Evolutionary conservation across 2,888 invertebrate species (phyloP).

Genomic region (Macaria notata): DNA sequence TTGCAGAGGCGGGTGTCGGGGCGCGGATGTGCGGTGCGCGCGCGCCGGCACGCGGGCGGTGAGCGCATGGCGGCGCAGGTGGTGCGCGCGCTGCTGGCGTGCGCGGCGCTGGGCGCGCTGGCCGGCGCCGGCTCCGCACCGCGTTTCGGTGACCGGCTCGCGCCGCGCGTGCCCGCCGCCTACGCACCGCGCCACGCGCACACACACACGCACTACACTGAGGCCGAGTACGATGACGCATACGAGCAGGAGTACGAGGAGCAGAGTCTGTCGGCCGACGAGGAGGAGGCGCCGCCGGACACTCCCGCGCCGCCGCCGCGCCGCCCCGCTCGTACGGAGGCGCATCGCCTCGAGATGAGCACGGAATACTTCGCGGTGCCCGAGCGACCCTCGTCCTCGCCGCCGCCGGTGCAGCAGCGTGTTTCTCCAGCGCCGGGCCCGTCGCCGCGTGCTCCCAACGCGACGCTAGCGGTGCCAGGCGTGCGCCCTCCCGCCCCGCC

Average conservation of each 20-base stretch:
- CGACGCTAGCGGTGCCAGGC: constrained; percentile 43
- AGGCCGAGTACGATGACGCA: constrained; percentile 58
- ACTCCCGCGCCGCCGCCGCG: constrained; percentile 58
- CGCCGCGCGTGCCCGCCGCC: constrained; percentile 67
- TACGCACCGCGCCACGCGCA: constrained; percentile 66
- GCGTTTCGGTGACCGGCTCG: constrained; percentile 70
- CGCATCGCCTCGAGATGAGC: constrained; percentile 88
- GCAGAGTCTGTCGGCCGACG: constrained; percentile 47
- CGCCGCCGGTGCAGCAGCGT: constrained; percentile 59
- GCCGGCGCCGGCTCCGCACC: constrained; percentile 50
- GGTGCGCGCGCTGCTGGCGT: constrained; percentile 63
- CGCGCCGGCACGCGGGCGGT: constrained; percentile 46
- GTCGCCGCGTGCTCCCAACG: constrained; percentile 48
- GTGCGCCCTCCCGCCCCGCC: constrained; percentile 45
- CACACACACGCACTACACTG: constrained; percentile 48
- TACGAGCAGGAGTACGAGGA: constrained; percentile 66
- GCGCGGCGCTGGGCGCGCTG: constrained; percentile 59
- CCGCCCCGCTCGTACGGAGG: constrained; percentile 67
- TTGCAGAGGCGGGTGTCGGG: constrained; percentile 57
- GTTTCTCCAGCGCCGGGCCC: constrained; percentile 48
- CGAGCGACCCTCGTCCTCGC: constrained; percentile 62
- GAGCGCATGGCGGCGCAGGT: constrained; percentile 53
- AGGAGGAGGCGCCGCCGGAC: constrained; percentile 46
- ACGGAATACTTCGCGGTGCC: constrained; percentile 93
- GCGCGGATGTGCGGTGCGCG: constrained; percentile 62